Evolutionary conservation across 2,113 vertebrate genomes (phyloP).

Genomic region (Strix aluco): DNA sequence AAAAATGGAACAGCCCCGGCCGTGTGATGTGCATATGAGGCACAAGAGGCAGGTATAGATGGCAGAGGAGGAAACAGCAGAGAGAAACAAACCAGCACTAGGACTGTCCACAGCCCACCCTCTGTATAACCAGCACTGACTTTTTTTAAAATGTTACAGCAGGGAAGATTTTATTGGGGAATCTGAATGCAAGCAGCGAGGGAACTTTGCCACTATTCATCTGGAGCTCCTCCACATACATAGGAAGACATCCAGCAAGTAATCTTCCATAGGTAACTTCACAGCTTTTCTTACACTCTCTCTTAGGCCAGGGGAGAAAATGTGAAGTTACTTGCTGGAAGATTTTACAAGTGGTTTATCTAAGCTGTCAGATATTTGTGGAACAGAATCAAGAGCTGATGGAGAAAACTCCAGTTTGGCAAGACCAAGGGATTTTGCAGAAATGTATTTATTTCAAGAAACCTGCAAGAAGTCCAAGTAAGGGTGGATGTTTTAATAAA

Average conservation of each 20-base stretch:
- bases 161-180: not conserved
- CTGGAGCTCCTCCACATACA: not conserved
- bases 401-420: not conserved
- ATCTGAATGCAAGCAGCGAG: not conserved
- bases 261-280: not conserved
- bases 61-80: not conserved
- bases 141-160: not conserved
- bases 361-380: not conserved
- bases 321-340: not conserved
- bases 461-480: not conserved
- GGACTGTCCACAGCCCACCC: accelerated
- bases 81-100: not conserved
- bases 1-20: not conserved
- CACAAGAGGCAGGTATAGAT: not conserved
- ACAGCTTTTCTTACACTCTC: not conserved
- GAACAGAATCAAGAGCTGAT: not conserved
- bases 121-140: not conserved
- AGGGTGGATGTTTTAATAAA: not conserved
- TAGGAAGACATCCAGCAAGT: not conserved
- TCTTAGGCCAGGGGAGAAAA: conserved; percentile 2
- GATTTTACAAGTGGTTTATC: conserved; percentile 5
- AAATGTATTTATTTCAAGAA: not conserved
- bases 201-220: not conserved
- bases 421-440: conserved; percentile 7
- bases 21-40: not conserved